phyloP scores from a whole-genome alignment of 2,113 vertebrate genomes.

The Sapayoa aenigma region DNA sequence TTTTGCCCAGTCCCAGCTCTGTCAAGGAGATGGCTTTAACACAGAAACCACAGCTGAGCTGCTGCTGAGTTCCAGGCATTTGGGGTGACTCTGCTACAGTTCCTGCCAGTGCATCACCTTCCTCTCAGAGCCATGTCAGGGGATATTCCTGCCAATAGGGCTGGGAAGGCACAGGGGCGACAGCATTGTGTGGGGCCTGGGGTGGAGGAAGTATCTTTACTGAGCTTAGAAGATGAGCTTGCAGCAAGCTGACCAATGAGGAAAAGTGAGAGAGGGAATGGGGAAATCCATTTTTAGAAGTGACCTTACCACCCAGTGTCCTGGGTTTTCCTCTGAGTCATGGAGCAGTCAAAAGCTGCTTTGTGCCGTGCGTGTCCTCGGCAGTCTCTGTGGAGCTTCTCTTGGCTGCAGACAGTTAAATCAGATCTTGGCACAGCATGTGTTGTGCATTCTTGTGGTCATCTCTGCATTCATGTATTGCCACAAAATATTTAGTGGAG shows the following conservation, averaged over 20 bases:
- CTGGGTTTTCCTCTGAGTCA: conserved; percentile 41
- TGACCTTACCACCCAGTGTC: not conserved
- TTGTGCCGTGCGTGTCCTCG: not conserved
- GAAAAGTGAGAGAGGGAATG: not conserved
- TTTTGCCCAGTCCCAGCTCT: not conserved
- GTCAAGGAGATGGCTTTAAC: not conserved
- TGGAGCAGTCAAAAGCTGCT: not conserved
- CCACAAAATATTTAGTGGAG: not conserved
- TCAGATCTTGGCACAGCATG: not conserved
- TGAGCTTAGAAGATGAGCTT: not conserved
- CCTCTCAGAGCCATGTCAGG: not conserved
- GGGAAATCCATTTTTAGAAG: conserved; percentile 16
- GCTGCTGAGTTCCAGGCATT: not conserved
- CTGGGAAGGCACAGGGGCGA: not conserved
- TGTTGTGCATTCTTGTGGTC: not conserved
- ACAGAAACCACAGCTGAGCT: not conserved
- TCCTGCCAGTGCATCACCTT: not conserved
- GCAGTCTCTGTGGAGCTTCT: not conserved
- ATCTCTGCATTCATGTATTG: not conserved
- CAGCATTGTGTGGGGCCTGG: accelerated
- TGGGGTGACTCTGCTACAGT: accelerated
- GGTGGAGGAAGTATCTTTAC: not conserved
- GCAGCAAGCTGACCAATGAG: not conserved
- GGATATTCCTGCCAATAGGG: not conserved
- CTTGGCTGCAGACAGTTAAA: not conserved